These are phyloP conservation scores for Acleris emargana DNA, from an alignment of 2,888 invertebrate species.

Conservation along the genomic window DNA sequence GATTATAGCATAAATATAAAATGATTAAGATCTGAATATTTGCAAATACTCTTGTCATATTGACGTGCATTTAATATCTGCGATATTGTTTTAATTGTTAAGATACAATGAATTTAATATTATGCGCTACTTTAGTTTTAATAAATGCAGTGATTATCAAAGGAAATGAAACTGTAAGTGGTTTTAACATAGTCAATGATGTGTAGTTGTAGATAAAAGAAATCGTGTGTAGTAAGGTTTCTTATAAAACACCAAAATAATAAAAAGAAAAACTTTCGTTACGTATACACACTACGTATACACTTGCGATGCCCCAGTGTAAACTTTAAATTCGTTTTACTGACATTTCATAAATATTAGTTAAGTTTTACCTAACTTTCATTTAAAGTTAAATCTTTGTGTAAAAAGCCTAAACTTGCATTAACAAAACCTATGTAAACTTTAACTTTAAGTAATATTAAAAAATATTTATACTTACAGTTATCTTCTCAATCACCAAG, in stretches of 20 bases:
- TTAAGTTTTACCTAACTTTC: too few relatives aligned
- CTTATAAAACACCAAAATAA: background rate
- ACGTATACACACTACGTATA: background rate
- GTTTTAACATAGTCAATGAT: constrained; percentile 4
- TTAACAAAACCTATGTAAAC: background rate
- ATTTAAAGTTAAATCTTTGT: too few relatives aligned
- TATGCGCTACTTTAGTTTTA: constrained; percentile 50
- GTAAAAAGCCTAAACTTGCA: background rate
- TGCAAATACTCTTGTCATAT: constrained; percentile 13
- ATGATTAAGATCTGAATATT: constrained; percentile 22
- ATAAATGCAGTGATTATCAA: constrained; percentile 42
- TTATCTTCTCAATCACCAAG: constrained; percentile 54
- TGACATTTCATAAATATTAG: too few relatives aligned
- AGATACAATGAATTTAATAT: constrained; percentile 55
- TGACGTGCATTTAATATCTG: constrained; percentile 50
- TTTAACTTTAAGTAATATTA: background rate
- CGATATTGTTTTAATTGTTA: constrained; percentile 49
- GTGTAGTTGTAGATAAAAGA: background rate
- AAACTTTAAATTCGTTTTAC: background rate
- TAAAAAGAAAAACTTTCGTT: background rate
- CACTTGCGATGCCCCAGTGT: background rate
- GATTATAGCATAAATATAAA: constrained; percentile 1
- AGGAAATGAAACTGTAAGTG: constrained; percentile 56
- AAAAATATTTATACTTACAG: constrained; percentile 42
- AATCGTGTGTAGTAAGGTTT: too few relatives aligned